Evolutionary conservation across 2,888 invertebrate genomes (phyloP).

Genomic region (Drosophila maculinotata): DNA sequence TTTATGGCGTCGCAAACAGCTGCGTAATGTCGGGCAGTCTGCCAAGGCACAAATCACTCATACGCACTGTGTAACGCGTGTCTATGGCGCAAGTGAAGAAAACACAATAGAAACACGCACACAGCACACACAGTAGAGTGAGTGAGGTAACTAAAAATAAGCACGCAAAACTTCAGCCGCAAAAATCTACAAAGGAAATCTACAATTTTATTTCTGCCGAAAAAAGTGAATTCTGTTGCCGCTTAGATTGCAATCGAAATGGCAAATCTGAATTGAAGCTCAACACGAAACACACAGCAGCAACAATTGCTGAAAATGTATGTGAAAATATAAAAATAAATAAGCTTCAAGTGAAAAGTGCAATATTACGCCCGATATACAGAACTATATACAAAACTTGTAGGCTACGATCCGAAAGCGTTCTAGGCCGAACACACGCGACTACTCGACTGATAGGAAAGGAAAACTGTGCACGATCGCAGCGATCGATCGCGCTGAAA

Average conservation of each 20-base stretch:
- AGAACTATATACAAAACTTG: slow-evolving; percentile 19
- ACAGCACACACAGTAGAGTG: slow-evolving; percentile 6
- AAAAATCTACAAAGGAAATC: slow-evolving; percentile 21
- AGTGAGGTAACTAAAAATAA: slow-evolving; percentile 48
- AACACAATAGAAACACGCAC: slow-evolving; percentile 62
- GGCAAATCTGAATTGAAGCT: slow-evolving; percentile 49
- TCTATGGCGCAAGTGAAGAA: slow-evolving; percentile 63
- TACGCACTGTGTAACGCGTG: slow-evolving; percentile 64
- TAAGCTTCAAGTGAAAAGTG: slow-evolving; percentile 37
- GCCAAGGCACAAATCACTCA: slow-evolving; percentile 74
- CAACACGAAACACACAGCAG: slow-evolving; percentile 12
- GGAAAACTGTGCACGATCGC: slow-evolving; percentile 54
- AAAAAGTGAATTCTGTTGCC: slow-evolving; percentile 25
- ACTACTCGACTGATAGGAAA: slow-evolving; percentile 62
- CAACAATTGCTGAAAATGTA: slow-evolving; percentile 25
- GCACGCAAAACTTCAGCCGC: slow-evolving; percentile 55
- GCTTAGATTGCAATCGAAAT: slow-evolving; percentile 49
- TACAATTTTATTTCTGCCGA: slow-evolving; percentile 12
- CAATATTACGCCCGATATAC: slow-evolving; percentile 51
- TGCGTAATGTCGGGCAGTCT: slow-evolving; percentile 78
- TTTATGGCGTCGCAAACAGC: slow-evolving; percentile 63
- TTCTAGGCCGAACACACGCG: slow-evolving; percentile 52
- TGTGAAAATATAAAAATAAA: slow-evolving; percentile 63
- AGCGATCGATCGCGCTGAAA: slow-evolving; percentile 37
- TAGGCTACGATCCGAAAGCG: slow-evolving; percentile 34